Conservation (phyloP, 2,888 invertebrate species). For the Amphipoea oculea region DNA sequence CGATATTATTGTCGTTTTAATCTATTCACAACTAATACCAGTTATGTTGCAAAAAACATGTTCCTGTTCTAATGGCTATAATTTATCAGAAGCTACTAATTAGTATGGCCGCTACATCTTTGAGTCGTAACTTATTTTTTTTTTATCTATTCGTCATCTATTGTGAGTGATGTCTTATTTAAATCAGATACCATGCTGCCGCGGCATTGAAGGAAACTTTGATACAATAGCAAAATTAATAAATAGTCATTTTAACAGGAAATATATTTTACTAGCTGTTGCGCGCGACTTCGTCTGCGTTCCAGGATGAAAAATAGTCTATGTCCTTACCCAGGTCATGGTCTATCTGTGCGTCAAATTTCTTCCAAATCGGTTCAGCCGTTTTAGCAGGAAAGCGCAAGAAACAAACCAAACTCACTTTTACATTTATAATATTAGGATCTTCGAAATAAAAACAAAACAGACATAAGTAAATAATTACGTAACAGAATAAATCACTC, state of each 20-base stretch:
- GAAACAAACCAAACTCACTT: background rate
- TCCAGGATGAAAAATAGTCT: background rate
- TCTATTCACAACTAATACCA: slow-evolving; percentile 29
- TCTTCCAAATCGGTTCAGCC: background rate
- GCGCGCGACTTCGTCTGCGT: background rate
- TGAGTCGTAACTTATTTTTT: background rate
- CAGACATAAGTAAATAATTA: slow-evolving; percentile 1
- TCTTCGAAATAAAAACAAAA: background rate
- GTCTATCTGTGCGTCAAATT: background rate
- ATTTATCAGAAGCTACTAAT: slow-evolving; percentile 6
- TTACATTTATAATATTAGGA: background rate
- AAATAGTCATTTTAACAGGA: background rate
- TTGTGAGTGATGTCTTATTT: background rate
- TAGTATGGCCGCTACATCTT: background rate
- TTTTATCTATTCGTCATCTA: background rate
- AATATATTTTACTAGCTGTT: background rate
- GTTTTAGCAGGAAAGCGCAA: background rate
- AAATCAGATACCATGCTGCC: background rate
- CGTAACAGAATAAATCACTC: slow-evolving; percentile 35
- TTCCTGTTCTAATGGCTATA: slow-evolving; percentile 9
- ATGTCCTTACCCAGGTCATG: background rate
- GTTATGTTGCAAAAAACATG: slow-evolving; percentile 20
- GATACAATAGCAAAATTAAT: background rate
- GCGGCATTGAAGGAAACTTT: background rate
- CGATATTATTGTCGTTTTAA: slow-evolving; percentile 42